These are phyloP conservation scores for Morpho deidamia DNA, from an alignment of 2,888 invertebrate species.

Conservation along the genomic window DNA sequence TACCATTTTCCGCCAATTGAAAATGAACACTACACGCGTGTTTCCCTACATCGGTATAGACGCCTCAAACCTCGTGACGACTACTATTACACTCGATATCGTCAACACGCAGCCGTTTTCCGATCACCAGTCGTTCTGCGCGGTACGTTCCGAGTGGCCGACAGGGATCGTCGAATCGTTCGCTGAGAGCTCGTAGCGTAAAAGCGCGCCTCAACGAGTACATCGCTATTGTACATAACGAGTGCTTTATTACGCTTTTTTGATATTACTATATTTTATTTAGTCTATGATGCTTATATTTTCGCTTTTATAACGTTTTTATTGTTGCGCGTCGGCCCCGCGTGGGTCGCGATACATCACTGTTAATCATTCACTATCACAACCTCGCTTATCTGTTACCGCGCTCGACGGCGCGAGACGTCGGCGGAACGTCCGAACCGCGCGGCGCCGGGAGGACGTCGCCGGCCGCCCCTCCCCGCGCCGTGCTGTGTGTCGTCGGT, in stretches of 20 bases:
- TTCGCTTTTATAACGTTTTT: conserved; percentile 41
- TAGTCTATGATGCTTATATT: conserved; percentile 42
- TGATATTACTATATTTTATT: conserved; percentile 55
- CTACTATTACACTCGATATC: too few species aligned
- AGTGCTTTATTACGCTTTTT: conserved; percentile 73
- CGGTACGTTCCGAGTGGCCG: not conserved
- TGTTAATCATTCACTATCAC: not conserved
- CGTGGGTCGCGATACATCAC: conserved; percentile 9
- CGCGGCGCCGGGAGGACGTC: conserved; percentile 1
- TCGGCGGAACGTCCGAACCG: not conserved
- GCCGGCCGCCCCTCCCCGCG: conserved; percentile 9
- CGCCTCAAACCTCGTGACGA: too few species aligned
- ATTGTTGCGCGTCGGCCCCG: conserved; percentile 12
- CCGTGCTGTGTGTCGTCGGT: too few species aligned
- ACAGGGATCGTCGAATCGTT: too few species aligned
- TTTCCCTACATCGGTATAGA: too few species aligned
- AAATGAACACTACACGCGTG: too few species aligned
- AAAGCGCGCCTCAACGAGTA: conserved; percentile 6
- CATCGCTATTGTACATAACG: conserved; percentile 54
- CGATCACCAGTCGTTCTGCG: not conserved
- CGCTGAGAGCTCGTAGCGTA: conserved; percentile 11
- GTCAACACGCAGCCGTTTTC: too few species aligned
- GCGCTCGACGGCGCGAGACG: not conserved
- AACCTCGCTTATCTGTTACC: not conserved
- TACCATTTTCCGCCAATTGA: too few species aligned